phyloP scores from a whole-genome alignment of 2,888 invertebrate species.

The Phalera bucephala region DNA sequence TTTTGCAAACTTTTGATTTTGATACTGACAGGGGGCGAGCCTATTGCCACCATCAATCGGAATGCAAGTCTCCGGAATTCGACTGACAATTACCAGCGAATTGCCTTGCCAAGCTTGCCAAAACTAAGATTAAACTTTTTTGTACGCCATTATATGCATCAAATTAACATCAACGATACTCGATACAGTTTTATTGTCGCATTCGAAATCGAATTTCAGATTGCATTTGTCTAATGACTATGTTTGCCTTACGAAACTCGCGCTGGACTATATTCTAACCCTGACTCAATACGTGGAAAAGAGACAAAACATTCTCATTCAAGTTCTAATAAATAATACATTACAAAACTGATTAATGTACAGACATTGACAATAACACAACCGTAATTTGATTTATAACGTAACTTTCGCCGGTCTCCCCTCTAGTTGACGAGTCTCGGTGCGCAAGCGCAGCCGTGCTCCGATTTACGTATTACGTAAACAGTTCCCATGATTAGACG shows the following conservation, averaged over 20 bases:
- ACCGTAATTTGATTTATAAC: slow-evolving; percentile 62
- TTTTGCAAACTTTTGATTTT: too few relatives aligned
- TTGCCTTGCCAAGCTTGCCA: too few relatives aligned
- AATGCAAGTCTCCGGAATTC: too few relatives aligned
- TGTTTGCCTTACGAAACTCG: slow-evolving; percentile 18
- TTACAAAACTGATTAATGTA: slow-evolving; percentile 49
- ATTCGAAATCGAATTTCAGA: slow-evolving; percentile 11
- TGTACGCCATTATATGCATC: neutral
- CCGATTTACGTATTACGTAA: slow-evolving; percentile 31
- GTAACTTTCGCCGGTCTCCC: slow-evolving; percentile 66
- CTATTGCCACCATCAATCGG: too few relatives aligned
- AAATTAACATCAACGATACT: neutral
- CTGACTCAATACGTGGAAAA: slow-evolving; percentile 8
- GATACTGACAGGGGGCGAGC: too few relatives aligned
- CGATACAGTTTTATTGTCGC: slow-evolving; percentile 13
- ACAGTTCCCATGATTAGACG: slow-evolving; percentile 20
- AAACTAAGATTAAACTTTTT: too few relatives aligned
- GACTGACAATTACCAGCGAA: too few relatives aligned
- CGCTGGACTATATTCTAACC: slow-evolving; percentile 14
- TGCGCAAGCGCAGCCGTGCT: slow-evolving; percentile 37
- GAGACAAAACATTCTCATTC: slow-evolving; percentile 25
- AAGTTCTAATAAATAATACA: slow-evolving; percentile 27
- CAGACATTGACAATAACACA: slow-evolving; percentile 51
- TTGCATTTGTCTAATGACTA: slow-evolving; percentile 8
- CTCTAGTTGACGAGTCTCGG: slow-evolving; percentile 58